A percentile compares a stretch with the other conserved stretches of the same genome.
These are phyloP conservation scores for Periphyllus acericola DNA, from an alignment of 2,888 invertebrate genomes.

Conservation along the genomic window DNA sequence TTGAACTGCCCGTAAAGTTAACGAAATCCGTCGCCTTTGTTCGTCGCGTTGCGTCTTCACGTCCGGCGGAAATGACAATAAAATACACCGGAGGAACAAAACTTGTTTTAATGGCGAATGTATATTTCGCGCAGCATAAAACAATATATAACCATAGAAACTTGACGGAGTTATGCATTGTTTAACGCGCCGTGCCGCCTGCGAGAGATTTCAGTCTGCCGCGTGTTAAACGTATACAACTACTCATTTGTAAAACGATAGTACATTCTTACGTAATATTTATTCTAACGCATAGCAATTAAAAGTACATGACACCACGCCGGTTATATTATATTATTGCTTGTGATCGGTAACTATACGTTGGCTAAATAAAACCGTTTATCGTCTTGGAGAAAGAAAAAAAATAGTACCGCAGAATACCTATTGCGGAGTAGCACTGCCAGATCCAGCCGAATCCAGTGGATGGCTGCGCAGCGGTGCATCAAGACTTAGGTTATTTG, in stretches of 20 bases:
- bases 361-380: no score
- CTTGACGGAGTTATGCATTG: background rate
- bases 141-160: background rate
- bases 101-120: background rate
- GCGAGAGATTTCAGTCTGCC: background rate
- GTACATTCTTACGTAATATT: background rate
- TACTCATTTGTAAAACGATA: background rate
- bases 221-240: background rate
- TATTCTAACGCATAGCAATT: background rate
- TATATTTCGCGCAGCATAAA: background rate
- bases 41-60: background rate
- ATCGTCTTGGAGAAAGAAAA: no score
- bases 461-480: no score
- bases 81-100: background rate
- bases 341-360: background rate
- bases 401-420: no score
- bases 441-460: no score
- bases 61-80: conserved; percentile 13
- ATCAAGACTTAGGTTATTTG: no score
- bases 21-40: conserved; percentile 12
- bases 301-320: no score
- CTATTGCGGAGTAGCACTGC: no score
- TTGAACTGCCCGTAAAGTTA: conserved; percentile 1
- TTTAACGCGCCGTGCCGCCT: background rate
- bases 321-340: background rate